Percentiles rank a stretch among this genome's conserved stretches.
Conservation (phyloP, 2,113 vertebrate genomes). For the Pagrus major region DNA sequence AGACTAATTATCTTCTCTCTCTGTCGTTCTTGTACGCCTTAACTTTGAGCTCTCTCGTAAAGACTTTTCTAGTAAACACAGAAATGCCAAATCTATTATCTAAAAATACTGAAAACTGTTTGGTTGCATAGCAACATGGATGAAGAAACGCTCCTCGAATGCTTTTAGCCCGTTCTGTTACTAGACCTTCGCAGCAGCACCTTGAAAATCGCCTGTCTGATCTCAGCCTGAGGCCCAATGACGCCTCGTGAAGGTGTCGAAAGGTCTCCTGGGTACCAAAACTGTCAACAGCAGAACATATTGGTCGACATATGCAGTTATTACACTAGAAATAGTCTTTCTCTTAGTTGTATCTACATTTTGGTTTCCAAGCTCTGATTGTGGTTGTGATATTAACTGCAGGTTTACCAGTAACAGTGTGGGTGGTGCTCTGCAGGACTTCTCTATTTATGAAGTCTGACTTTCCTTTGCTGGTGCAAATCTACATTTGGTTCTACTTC, state of each 20-base stretch:
- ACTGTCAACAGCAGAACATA: not conserved
- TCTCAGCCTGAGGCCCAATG: not conserved
- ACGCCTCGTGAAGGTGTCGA: not conserved
- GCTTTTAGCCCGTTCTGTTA: conserved; percentile 29
- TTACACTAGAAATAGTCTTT: not conserved
- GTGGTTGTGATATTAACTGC: not conserved
- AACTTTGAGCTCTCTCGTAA: conserved; percentile 30
- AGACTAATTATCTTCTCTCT: not conserved
- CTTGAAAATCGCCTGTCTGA: conserved; percentile 26
- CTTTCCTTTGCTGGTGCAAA: not conserved
- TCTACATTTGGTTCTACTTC: not conserved
- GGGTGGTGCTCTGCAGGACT: not conserved
- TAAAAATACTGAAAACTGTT: conserved; percentile 46
- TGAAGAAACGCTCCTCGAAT: conserved; percentile 8
- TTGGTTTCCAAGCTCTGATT: not conserved
- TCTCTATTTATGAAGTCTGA: not conserved
- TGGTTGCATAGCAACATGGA: conserved; percentile 70
- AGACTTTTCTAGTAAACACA: conserved; percentile 13
- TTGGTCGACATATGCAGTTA: not conserved
- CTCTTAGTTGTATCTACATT: not conserved
- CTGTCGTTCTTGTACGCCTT: not conserved
- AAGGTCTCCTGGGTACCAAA: not conserved
- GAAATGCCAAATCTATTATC: conserved; percentile 29
- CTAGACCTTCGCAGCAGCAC: conserved; percentile 16
- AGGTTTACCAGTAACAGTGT: not conserved